Evolutionary conservation across 2,113 vertebrate species (phyloP).

Genomic region (Callaeas wilsoni): DNA sequence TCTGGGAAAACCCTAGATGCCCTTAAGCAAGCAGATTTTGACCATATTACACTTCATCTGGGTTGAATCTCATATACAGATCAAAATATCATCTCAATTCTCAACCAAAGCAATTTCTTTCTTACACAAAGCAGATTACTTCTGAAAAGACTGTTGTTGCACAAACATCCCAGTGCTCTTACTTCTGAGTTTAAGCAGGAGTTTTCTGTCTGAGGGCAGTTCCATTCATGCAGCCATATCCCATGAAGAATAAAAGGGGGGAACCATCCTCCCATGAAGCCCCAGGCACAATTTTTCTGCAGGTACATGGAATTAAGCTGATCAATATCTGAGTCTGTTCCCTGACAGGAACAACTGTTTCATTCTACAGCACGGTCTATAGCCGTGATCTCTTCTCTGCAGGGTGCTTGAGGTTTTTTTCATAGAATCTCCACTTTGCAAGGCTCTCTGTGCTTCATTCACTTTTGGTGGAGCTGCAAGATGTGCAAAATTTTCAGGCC

Average conservation of each 20-base stretch:
- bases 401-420: background rate
- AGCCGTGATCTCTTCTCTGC: background rate
- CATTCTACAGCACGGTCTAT: background rate
- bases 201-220: background rate
- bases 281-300: background rate
- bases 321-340: background rate
- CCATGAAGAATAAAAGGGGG: background rate
- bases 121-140: background rate
- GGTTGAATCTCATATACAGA: background rate
- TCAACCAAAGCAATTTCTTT: background rate
- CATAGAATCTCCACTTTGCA: background rate
- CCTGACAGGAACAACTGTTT: background rate
- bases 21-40: background rate
- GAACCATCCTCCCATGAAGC: background rate
- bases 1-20: background rate
- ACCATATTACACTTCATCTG: background rate
- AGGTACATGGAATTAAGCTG: background rate
- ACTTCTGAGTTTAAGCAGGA: background rate
- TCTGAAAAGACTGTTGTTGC: background rate
- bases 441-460: background rate
- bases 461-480: background rate
- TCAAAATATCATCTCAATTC: background rate
- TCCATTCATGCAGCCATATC: background rate
- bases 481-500: background rate
- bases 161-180: background rate